Evolutionary conservation across 2,888 invertebrate species (phyloP).

Genomic region (Caenorhabditis wallacei): DNA sequence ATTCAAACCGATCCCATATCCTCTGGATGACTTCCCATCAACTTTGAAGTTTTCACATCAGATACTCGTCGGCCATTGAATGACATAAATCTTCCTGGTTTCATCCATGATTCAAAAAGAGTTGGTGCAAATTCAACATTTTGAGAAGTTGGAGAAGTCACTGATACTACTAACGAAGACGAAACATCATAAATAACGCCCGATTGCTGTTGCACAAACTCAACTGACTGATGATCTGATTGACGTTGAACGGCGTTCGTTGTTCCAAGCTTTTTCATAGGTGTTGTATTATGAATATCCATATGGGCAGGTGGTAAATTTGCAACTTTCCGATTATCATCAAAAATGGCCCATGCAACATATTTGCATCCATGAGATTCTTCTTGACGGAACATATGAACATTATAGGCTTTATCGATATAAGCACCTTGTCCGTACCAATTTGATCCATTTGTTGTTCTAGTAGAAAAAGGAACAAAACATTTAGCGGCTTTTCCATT

Average conservation of each 20-base stretch:
- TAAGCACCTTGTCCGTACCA: slow-evolving; percentile 75
- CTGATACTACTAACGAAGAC: slow-evolving; percentile 1
- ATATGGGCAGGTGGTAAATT: slow-evolving; percentile 13
- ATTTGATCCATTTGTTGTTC: slow-evolving; percentile 52
- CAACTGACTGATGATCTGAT: slow-evolving; percentile 41
- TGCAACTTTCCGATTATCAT: slow-evolving; percentile 8
- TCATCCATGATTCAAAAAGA: slow-evolving; percentile 63
- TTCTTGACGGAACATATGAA: slow-evolving; percentile 75
- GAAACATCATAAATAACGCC: slow-evolving; percentile 37
- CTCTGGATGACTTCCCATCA: slow-evolving; percentile 33
- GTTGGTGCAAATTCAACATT: slow-evolving; percentile 20
- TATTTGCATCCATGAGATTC: slow-evolving; percentile 74
- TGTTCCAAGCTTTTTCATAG: slow-evolving; percentile 30
- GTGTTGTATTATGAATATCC: not conserved
- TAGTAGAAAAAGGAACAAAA: slow-evolving; percentile 77
- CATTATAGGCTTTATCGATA: slow-evolving; percentile 39
- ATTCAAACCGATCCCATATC: slow-evolving; percentile 39
- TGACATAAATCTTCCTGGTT: slow-evolving; percentile 58
- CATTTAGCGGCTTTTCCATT: slow-evolving; percentile 66
- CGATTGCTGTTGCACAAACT: slow-evolving; percentile 20
- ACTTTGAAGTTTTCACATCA: slow-evolving; percentile 5
- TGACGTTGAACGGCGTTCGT: slow-evolving; percentile 29
- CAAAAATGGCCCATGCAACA: slow-evolving; percentile 68
- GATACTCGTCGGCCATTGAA: slow-evolving; percentile 58
- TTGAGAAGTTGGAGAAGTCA: slow-evolving; percentile 39